Base-by-base conservation (phyloP, 2,888 invertebrate genomes). In the Merodon equestris region DNA sequence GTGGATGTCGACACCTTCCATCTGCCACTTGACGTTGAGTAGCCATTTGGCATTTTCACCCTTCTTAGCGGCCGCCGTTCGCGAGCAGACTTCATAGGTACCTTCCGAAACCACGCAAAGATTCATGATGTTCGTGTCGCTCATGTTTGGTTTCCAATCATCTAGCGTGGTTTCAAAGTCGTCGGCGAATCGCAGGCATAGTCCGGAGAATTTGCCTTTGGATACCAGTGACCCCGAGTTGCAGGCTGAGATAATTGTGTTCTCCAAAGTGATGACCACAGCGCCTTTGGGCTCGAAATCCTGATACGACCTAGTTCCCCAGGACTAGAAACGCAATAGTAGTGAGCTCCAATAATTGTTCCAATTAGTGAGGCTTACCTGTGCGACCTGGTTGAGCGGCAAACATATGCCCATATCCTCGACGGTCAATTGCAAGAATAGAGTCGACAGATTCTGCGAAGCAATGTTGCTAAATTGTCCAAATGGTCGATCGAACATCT, bases 1-100 rank as follows among this genome's bases (percentile, higher is more conserved):
- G 87, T 98, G 97, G 82, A 98, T 97, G 86, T 98, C 98, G 9
- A 98, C 97, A 56, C 99, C 99, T 88, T 98, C 97, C 99, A 99
- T 99, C 90, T 98, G 96, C 97, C 99, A 99, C 82, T 97, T 95
- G 0, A 99, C 97, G 89, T 98, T 98, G 70, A 99, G 90, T 85
- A 98, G 93, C 99, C 99, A 99, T 87, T 99, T 98, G 1, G 99
- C 98, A 89, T 98, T 96, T 88, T 96, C 96, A 82, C 92, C 91
- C 77, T 93, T 94, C 86, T 96, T 95, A 38, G 95, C 94, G 9
- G 96, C 96, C 60, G 95, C 94, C 0, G 98, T 98, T 74, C 97
- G 91, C 0, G 89, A 89, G 54, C 89, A 89, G 3, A 99, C 97
- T 90, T 99, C 98, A 86, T 98, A 99, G 1, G 98, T 98, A 13